Conservation (phyloP, 2,888 invertebrate genomes). For the Atherix ibis region DNA sequence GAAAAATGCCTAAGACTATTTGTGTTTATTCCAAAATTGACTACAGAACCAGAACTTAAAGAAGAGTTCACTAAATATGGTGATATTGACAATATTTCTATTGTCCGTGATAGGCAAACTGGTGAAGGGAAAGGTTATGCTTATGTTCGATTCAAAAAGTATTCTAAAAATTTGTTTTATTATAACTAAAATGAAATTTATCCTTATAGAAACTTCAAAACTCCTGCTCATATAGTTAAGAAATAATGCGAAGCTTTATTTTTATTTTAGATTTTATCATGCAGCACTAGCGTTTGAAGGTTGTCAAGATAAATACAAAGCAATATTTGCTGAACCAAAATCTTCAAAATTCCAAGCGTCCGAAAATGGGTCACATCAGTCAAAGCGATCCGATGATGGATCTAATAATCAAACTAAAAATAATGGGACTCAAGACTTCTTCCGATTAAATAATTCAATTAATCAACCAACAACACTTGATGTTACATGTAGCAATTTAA, state of each 20-base stretch:
- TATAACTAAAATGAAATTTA: too few species aligned
- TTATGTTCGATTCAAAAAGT: constrained; percentile 60
- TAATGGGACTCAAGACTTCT: constrained; percentile 7
- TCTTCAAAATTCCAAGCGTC: constrained; percentile 22
- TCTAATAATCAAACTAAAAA: too few species aligned
- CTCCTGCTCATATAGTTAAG: background rate
- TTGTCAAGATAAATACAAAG: constrained; percentile 66
- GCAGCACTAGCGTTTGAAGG: constrained; percentile 78
- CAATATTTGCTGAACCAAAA: constrained; percentile 79
- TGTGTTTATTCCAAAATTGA: constrained; percentile 62
- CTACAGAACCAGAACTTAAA: constrained; percentile 56
- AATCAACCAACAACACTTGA: constrained; percentile 42
- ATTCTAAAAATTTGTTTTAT: too few species aligned
- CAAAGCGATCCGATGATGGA: constrained; percentile 1
- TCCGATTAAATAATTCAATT: constrained; percentile 26
- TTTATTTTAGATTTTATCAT: constrained; percentile 47
- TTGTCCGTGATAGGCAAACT: constrained; percentile 61
- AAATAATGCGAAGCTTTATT: background rate
- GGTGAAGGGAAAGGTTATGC: constrained; percentile 77
- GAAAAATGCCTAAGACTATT: constrained; percentile 38
- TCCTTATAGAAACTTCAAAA: background rate
- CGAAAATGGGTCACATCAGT: constrained; percentile 4
- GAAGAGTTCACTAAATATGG: constrained; percentile 74
- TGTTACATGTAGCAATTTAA: constrained; percentile 52
- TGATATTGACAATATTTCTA: constrained; percentile 50